phyloP scores from a whole-genome alignment of 2,797 vertebrate species.

The Syngnathus rostellatus region DNA sequence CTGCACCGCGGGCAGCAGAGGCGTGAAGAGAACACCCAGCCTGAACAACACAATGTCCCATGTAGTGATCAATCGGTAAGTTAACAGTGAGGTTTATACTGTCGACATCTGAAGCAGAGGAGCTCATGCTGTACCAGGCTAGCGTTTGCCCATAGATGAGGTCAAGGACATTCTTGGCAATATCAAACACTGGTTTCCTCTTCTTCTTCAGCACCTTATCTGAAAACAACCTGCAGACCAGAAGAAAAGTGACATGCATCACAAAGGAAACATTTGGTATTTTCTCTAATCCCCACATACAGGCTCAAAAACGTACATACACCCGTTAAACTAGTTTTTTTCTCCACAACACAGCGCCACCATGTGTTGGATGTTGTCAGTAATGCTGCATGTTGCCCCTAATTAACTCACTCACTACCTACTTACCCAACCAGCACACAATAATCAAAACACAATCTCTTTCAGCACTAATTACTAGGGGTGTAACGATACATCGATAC shows the following conservation, averaged over 20 bases:
- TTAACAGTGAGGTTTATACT: not conserved
- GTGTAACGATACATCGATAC: no score
- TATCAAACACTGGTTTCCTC: constrained; percentile 84
- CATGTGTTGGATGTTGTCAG: no score
- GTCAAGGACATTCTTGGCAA: constrained; percentile 83
- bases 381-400: no score
- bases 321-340: not conserved
- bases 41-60: constrained; percentile 54
- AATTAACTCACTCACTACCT: no score
- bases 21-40: constrained; percentile 84
- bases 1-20: constrained; percentile 81
- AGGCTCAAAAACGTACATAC: not conserved
- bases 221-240: constrained; percentile 71
- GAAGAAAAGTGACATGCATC: not conserved
- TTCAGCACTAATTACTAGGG: not conserved
- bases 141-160: constrained; percentile 91
- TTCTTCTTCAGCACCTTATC: constrained; percentile 69
- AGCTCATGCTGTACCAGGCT: constrained; percentile 71
- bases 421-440: not conserved
- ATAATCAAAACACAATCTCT: not conserved
- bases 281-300: not conserved
- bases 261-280: not conserved
- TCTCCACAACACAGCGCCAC: no score
- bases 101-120: not conserved
- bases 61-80: not conserved